Evolutionary conservation across 2,797 vertebrate species (phyloP).

Genomic region (Monodelphis domestica): DNA sequence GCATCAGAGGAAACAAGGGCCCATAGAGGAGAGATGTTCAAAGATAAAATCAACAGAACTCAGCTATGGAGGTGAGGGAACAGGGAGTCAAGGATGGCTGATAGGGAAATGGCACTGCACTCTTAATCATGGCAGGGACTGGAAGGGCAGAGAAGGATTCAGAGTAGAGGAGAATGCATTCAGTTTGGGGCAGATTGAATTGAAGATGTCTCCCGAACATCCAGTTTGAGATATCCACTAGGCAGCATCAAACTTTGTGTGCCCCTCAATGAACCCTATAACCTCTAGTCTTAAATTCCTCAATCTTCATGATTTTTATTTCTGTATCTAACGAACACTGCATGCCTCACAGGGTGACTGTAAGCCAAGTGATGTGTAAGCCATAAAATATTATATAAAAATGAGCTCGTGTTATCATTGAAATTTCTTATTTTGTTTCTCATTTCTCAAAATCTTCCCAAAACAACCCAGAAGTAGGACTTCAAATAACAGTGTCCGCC

Average conservation of each 20-base stretch:
- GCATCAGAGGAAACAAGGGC: neutral
- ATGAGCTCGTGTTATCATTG: neutral
- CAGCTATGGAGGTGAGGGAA: neutral
- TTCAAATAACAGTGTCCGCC: neutral
- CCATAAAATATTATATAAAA: neutral
- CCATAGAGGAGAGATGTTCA: neutral
- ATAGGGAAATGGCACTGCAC: neutral
- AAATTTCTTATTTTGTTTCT: neutral
- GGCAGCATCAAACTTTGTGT: neutral
- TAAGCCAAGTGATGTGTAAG: neutral
- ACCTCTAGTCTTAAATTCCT: neutral
- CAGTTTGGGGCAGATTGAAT: neutral
- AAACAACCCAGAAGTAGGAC: neutral
- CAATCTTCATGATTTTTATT: neutral
- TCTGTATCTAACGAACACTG: neutral
- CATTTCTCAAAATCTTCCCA: neutral
- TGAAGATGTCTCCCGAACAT: neutral
- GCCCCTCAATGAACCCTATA: no score
- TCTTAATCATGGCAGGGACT: neutral
- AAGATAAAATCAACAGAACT: neutral
- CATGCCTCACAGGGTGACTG: neutral
- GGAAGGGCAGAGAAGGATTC: neutral
- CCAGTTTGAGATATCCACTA: neutral
- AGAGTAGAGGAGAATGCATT: neutral
- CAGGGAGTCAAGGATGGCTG: neutral